Percentiles rank a stretch among this genome's conserved stretches.
These are phyloP conservation scores for Helicoverpa armigera DNA, from an alignment of 1,140 invertebrate species.

Conservation along the genomic window DNA sequence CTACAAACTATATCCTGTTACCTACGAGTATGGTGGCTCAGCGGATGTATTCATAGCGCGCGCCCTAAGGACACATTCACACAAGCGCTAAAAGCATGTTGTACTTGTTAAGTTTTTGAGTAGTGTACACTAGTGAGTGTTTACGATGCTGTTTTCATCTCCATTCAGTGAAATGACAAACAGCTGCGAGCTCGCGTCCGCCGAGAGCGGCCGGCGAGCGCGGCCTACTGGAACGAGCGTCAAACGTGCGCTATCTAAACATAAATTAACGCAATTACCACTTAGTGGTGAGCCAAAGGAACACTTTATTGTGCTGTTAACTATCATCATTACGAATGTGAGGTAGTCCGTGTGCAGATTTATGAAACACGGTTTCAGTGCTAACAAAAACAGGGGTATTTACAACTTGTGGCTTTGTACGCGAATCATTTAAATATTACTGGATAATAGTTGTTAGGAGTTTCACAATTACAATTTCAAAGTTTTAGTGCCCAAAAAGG, in stretches of 20 bases:
- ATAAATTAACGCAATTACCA: slow-evolving; percentile 30
- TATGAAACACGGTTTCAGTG: slow-evolving; percentile 18
- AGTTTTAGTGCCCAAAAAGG: slow-evolving; percentile 18
- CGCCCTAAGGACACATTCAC: slow-evolving; percentile 32
- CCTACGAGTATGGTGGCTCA: slow-evolving; percentile 17
- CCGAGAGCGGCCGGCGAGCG: background rate
- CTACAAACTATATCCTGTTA: slow-evolving; percentile 49
- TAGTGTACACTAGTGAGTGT: slow-evolving; percentile 30
- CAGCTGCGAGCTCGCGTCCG: slow-evolving; percentile 3
- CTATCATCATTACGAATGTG: slow-evolving; percentile 45
- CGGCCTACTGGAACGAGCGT: background rate
- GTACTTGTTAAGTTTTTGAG: slow-evolving; percentile 25
- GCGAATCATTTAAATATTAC: slow-evolving; percentile 33
- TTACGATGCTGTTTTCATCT: slow-evolving; percentile 29
- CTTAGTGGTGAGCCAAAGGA: slow-evolving; percentile 4
- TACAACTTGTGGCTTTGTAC: slow-evolving; percentile 24
- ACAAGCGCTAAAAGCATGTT: slow-evolving; percentile 26
- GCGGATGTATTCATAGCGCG: slow-evolving; percentile 24
- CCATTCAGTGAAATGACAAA: slow-evolving; percentile 24
- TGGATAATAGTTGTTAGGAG: slow-evolving; percentile 28
- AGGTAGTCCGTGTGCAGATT: slow-evolving; percentile 20
- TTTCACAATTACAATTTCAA: slow-evolving; percentile 26
- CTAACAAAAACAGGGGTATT: slow-evolving; percentile 25
- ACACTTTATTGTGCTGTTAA: slow-evolving; percentile 27
- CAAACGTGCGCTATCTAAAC: slow-evolving; percentile 4